Evolutionary conservation across 2,797 vertebrate genomes (phyloP).

Genomic region (Rallus crepitans): DNA sequence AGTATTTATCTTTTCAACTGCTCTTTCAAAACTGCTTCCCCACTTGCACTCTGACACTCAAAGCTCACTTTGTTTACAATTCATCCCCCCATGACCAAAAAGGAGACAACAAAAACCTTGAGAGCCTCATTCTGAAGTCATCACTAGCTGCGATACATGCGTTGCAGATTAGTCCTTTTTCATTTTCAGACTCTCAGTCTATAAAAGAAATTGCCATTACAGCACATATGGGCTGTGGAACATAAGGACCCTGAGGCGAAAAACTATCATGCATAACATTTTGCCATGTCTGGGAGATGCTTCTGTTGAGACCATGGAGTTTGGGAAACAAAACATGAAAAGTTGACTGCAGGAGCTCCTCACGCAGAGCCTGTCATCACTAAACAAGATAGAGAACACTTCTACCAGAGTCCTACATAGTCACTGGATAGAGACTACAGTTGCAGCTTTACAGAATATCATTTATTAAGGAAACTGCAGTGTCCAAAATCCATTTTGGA

Average conservation of each 20-base stretch:
- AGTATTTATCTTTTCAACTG: background rate
- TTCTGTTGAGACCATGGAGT: background rate
- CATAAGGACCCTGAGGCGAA: background rate
- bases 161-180: background rate
- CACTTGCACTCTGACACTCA: background rate
- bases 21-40: background rate
- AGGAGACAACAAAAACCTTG: background rate
- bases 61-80: background rate
- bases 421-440: background rate
- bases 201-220: slow-evolving; percentile 33
- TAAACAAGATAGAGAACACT: background rate
- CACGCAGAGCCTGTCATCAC: background rate
- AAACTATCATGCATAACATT: background rate
- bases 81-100: background rate
- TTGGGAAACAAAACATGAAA: background rate
- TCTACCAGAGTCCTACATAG: background rate
- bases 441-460: background rate
- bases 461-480: background rate
- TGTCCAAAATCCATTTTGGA: background rate
- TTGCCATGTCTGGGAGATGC: background rate
- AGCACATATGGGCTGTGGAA: slow-evolving; percentile 13
- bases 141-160: background rate
- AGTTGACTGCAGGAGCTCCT: background rate
- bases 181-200: background rate
- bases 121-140: background rate